Percentiles rank a stretch among this genome's conserved stretches.
These are phyloP conservation scores for Tachuris rubrigastra DNA, from an alignment of 2,113 vertebrate genomes.

Conservation along the genomic window DNA sequence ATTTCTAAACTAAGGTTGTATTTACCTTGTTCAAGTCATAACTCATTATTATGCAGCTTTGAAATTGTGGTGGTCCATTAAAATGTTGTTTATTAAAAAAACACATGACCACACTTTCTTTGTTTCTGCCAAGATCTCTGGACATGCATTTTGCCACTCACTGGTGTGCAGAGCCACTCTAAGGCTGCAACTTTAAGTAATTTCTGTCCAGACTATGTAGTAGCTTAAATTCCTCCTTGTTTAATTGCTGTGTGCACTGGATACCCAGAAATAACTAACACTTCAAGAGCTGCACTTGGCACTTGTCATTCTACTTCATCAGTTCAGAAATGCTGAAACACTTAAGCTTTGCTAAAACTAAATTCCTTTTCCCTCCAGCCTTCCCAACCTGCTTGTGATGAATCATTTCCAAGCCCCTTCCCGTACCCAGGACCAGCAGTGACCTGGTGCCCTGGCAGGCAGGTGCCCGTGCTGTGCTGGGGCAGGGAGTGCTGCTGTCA, in stretches of 20 bases:
- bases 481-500: background rate
- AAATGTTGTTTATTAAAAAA: background rate
- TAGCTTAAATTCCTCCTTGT: background rate
- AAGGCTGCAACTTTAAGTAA: background rate
- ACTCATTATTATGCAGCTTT: background rate
- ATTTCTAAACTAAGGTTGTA: background rate
- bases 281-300: background rate
- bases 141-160: background rate
- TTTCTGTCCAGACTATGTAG: background rate
- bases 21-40: background rate
- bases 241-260: background rate
- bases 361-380: background rate
- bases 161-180: background rate
- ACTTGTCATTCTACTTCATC: background rate
- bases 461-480: background rate
- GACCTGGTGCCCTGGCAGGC: rapidly evolving
- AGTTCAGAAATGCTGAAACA: background rate
- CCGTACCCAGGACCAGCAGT: rapidly evolving
- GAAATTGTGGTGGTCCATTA: background rate
- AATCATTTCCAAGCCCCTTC: background rate
- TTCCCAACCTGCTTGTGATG: background rate
- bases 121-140: background rate
- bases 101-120: background rate
- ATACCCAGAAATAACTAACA: background rate
- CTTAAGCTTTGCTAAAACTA: background rate